Evolutionary conservation across 1,140 invertebrate species (phyloP).

Genomic region (Lepidostoma basale): DNA sequence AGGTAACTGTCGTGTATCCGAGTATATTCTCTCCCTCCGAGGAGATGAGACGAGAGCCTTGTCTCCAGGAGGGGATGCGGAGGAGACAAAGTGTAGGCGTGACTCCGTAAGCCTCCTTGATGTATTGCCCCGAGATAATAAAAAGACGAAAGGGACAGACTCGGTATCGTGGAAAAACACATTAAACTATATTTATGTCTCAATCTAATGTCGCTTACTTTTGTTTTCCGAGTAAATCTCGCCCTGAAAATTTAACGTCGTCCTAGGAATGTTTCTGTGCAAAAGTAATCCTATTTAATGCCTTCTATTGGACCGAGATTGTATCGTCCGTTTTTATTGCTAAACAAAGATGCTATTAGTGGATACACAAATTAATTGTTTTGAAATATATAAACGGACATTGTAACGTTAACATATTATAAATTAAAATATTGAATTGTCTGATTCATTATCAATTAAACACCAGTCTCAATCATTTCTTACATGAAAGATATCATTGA

Average conservation of each 20-base stretch:
- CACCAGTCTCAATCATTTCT: not conserved
- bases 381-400: not conserved
- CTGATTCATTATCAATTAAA: not conserved
- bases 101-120: slow-evolving; percentile 13
- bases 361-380: not conserved
- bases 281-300: slow-evolving; percentile 20
- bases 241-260: not conserved
- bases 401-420: not conserved
- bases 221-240: slow-evolving; percentile 19
- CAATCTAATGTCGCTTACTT: slow-evolving; percentile 10
- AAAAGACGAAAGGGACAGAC: not conserved
- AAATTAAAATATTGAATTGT: not conserved
- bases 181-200: slow-evolving; percentile 27
- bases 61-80: not conserved
- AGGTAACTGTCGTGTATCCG: slow-evolving; percentile 8
- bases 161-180: slow-evolving; percentile 9
- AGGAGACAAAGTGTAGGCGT: slow-evolving; percentile 20
- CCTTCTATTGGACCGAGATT: slow-evolving; percentile 14
- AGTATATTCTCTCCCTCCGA: slow-evolving; percentile 15
- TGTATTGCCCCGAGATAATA: slow-evolving; percentile 22
- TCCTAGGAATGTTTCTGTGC: not conserved
- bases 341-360: not conserved
- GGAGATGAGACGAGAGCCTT: not conserved
- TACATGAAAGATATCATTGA: not conserved
- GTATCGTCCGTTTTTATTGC: not conserved